phyloP scores from a whole-genome alignment of 2,113 vertebrate species.

The Egretta garzetta region DNA sequence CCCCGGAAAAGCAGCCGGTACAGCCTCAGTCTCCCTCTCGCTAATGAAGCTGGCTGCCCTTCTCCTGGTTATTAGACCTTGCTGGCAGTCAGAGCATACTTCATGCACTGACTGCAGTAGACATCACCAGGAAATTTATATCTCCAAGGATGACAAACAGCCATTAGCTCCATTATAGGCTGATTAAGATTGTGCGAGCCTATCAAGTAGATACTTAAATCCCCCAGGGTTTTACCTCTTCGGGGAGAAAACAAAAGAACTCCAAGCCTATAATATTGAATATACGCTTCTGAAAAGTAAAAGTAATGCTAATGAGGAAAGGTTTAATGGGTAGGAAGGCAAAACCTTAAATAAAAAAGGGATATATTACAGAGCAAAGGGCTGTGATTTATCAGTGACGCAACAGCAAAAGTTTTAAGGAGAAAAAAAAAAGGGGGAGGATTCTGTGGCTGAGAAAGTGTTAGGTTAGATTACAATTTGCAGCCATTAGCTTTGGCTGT shows the following conservation, averaged over 20 bases:
- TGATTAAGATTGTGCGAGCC: slow-evolving; percentile 81
- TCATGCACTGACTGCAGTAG: slow-evolving; percentile 80
- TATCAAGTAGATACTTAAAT: slow-evolving; percentile 81
- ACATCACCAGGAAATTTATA: slow-evolving; percentile 85
- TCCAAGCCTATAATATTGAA: slow-evolving; percentile 49
- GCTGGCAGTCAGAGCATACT: slow-evolving; percentile 76
- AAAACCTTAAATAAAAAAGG: slow-evolving; percentile 45
- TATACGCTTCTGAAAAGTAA: slow-evolving; percentile 27
- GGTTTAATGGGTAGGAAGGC: slow-evolving; percentile 26
- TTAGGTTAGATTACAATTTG: background rate
- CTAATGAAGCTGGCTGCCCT: slow-evolving; percentile 75
- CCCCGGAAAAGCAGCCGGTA: slow-evolving; percentile 55
- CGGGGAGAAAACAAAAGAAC: slow-evolving; percentile 61
- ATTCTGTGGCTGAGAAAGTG: background rate
- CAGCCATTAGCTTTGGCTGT: background rate
- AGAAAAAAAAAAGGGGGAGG: background rate
- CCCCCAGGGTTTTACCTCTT: slow-evolving; percentile 74
- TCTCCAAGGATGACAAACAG: slow-evolving; percentile 87
- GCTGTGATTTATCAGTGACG: slow-evolving; percentile 30
- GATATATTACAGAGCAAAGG: background rate
- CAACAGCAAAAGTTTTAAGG: slow-evolving; percentile 51
- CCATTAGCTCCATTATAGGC: slow-evolving; percentile 86
- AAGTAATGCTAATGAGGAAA: slow-evolving; percentile 22
- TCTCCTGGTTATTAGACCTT: slow-evolving; percentile 76
- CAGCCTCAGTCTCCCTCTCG: background rate